Conservation (phyloP, 1,140 invertebrate species). For the Bombus terrestris region DNA sequence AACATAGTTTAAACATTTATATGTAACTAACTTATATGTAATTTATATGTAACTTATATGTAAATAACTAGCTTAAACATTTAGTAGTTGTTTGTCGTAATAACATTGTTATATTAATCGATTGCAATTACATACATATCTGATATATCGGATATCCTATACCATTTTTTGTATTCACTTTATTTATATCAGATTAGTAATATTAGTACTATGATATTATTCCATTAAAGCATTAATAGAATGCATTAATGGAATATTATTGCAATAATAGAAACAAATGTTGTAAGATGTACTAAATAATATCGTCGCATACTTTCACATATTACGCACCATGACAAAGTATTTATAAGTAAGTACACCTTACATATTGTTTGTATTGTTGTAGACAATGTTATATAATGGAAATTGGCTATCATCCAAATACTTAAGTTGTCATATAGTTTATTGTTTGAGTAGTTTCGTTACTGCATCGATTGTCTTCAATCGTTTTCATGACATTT, state of each 20-base stretch:
- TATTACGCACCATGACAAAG: background rate
- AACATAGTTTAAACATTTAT: too few relatives aligned
- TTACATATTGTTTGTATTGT: background rate
- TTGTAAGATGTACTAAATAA: background rate
- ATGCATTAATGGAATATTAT: background rate
- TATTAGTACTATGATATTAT: background rate
- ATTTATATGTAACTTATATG: too few relatives aligned
- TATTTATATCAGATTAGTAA: background rate
- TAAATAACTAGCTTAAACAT: too few relatives aligned
- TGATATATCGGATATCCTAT: background rate
- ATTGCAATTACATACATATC: too few relatives aligned
- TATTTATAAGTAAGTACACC: background rate
- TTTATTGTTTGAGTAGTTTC: background rate
- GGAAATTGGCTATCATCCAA: background rate
- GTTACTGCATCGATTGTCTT: background rate
- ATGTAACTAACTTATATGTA: too few relatives aligned
- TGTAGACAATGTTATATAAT: background rate
- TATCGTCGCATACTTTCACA: background rate
- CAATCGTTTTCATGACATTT: background rate
- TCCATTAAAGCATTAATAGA: background rate
- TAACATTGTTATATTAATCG: too few relatives aligned
- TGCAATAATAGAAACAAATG: background rate
- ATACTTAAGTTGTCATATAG: background rate
- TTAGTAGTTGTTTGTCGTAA: too few relatives aligned
- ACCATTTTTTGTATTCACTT: background rate